phyloP scores from a whole-genome alignment of 1,140 invertebrate genomes.

The Drosophila ogumai region DNA sequence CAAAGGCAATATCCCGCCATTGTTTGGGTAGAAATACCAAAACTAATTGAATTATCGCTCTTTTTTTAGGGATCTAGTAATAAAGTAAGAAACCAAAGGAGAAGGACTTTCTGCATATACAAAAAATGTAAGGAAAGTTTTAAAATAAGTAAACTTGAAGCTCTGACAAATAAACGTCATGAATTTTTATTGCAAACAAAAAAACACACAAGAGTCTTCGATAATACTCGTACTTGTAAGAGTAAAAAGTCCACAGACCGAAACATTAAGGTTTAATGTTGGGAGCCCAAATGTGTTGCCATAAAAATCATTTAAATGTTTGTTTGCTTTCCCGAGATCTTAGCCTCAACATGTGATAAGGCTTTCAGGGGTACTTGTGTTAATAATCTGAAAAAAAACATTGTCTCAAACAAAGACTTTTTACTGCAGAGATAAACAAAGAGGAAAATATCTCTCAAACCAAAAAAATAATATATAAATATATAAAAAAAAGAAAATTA shows the following conservation, averaged over 20 bases:
- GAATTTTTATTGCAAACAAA: slow-evolving; percentile 51
- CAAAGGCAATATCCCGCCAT: slow-evolving; percentile 54
- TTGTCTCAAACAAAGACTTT: slow-evolving; percentile 53
- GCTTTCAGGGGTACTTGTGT: slow-evolving; percentile 52
- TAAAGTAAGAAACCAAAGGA: not conserved
- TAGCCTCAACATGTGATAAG: slow-evolving; percentile 51
- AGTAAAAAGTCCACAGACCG: slow-evolving; percentile 59
- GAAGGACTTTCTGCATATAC: not conserved
- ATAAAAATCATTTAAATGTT: slow-evolving; percentile 81
- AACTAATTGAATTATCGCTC: slow-evolving; percentile 71
- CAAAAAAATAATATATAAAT: not conserved
- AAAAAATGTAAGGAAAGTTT: slow-evolving; percentile 30
- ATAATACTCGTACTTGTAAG: slow-evolving; percentile 12
- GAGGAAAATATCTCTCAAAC: not conserved
- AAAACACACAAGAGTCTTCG: slow-evolving; percentile 18
- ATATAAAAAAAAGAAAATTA: slow-evolving; percentile 1
- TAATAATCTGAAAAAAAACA: slow-evolving; percentile 63
- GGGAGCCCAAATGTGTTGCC: slow-evolving; percentile 38
- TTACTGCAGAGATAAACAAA: not conserved
- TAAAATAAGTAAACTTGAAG: slow-evolving; percentile 33
- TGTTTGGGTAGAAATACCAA: slow-evolving; percentile 19
- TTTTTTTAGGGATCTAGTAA: slow-evolving; percentile 37
- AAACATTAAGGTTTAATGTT: slow-evolving; percentile 72
- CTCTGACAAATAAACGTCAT: slow-evolving; percentile 62
- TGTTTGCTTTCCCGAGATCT: slow-evolving; percentile 35